Base-by-base conservation (phyloP, 2,797 vertebrate genomes). In the Myotis myotis region DNA sequence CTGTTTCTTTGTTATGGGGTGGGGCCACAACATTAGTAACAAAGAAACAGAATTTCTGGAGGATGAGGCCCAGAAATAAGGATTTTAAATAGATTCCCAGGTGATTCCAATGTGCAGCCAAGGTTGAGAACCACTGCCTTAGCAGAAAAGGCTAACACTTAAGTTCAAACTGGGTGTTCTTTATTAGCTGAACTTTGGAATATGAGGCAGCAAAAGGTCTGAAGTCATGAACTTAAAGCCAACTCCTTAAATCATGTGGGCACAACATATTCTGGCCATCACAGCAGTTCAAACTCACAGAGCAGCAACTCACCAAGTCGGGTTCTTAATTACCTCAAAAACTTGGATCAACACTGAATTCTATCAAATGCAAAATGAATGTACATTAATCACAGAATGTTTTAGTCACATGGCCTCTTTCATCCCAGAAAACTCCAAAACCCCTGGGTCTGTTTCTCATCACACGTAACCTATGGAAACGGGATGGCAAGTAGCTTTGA, bases 321-420 rank as follows among this genome's bases (percentile, higher is more conserved):
- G n/a, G 72, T 66, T 95, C 94, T 76, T 87, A 96, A 97, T 97
- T 95, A 95, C 76, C 68, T 96, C 57, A 71, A 91, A 95, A 94
- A 87, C 87, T 95, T 95, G 76, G 95, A 92, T 94, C 87, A 95
- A 82, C 93, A 94, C 41, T 5, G 25, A 88, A 74, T 82, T 62
- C 70, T 92, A 96, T 95, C 93, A 83, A 91, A 97, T 90, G 66
- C 53, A 95, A 97, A 96, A 90, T 92, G 64, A 97, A 90, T 89
- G 74, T 55, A 66, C 83, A 94, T 97, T 93, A 95, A 96, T 96
- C 96, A 96, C 72, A 68, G 64, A 94, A 47, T 90, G 85, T 71
- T 96, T 96, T 71, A 85, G 68, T 93, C 91, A 96, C 60, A 66
- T 57, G 81, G 38, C 76, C 93, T 87, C 68, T 96, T 97, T 95